Conservation (phyloP, 1,140 invertebrate species). For the Lerema accius region DNA sequence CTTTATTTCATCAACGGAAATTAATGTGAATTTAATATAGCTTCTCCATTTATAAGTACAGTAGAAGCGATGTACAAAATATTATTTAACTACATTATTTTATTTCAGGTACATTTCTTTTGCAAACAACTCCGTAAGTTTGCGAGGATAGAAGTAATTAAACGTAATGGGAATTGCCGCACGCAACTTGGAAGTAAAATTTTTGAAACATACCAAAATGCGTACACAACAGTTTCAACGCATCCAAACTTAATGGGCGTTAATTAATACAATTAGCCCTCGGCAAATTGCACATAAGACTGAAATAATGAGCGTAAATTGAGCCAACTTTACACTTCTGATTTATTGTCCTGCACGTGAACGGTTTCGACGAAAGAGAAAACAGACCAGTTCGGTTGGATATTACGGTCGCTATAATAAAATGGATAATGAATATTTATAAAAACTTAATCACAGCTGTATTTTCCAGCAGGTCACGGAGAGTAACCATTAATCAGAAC, state of each 20-base stretch:
- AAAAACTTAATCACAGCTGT: slow-evolving; percentile 72
- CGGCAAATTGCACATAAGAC: slow-evolving; percentile 78
- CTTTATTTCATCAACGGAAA: slow-evolving; percentile 12
- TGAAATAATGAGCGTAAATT: slow-evolving; percentile 80
- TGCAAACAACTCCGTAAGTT: too few relatives aligned
- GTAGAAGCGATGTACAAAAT: too few relatives aligned
- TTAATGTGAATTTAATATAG: not conserved
- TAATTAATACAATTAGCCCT: slow-evolving; percentile 81
- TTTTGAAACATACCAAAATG: slow-evolving; percentile 52
- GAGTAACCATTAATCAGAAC: slow-evolving; percentile 70
- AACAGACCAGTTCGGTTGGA: slow-evolving; percentile 75
- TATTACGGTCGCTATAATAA: slow-evolving; percentile 71
- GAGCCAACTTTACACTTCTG: slow-evolving; percentile 80
- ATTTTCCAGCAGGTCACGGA: slow-evolving; percentile 57
- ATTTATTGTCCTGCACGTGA: slow-evolving; percentile 80
- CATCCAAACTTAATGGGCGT: slow-evolving; percentile 72
- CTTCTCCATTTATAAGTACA: too few relatives aligned
- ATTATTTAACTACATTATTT: too few relatives aligned
- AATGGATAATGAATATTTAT: slow-evolving; percentile 80
- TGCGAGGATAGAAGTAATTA: slow-evolving; percentile 22
- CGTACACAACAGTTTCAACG: slow-evolving; percentile 51
- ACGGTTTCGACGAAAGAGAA: slow-evolving; percentile 80
- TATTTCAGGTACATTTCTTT: too few relatives aligned
- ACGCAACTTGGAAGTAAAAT: slow-evolving; percentile 35
- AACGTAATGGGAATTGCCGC: slow-evolving; percentile 17